Evolutionary conservation across 37 sponge, comb jelly and placozoan genomes (phyloP).

Genomic region (Spongilla lacustris): DNA sequence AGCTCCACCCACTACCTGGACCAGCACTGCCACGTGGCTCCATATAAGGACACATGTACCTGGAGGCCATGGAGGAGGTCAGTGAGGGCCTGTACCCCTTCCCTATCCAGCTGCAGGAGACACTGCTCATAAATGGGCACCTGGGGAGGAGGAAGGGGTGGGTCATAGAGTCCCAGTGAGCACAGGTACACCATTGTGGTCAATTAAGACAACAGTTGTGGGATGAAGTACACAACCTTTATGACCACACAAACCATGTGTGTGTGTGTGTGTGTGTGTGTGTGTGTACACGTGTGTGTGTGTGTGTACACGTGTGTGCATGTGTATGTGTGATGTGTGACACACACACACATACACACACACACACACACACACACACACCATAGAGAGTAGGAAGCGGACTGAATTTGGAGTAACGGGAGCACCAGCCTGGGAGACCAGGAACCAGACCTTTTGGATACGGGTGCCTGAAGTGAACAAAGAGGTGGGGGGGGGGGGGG

Average conservation of each 20-base stretch:
- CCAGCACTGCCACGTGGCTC: too few species aligned
- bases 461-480: slow-evolving; percentile 39
- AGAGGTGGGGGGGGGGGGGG: not conserved
- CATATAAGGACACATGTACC: not conserved
- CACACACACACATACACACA: slow-evolving; percentile 10
- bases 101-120: too few species aligned
- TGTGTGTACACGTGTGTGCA: too few species aligned
- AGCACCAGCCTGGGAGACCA: not conserved
- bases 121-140: too few species aligned
- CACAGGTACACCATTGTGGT: too few species aligned
- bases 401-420: not conserved
- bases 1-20: not conserved
- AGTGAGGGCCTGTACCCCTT: slow-evolving; percentile 14
- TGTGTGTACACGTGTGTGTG: too few species aligned
- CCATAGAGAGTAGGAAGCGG: slow-evolving; percentile 18
- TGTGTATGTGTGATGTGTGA: too few species aligned
- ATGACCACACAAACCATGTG: too few species aligned
- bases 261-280: too few species aligned
- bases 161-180: too few species aligned
- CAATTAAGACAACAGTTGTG: not conserved
- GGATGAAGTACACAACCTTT: too few species aligned
- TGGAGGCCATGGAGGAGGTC: slow-evolving; percentile 22
- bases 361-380: slow-evolving; percentile 17
- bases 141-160: too few species aligned
- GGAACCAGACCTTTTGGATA: slow-evolving; percentile 60